phyloP scores from a whole-genome alignment of 1,140 invertebrate species.

The Lamellibrachia luymesi region DNA sequence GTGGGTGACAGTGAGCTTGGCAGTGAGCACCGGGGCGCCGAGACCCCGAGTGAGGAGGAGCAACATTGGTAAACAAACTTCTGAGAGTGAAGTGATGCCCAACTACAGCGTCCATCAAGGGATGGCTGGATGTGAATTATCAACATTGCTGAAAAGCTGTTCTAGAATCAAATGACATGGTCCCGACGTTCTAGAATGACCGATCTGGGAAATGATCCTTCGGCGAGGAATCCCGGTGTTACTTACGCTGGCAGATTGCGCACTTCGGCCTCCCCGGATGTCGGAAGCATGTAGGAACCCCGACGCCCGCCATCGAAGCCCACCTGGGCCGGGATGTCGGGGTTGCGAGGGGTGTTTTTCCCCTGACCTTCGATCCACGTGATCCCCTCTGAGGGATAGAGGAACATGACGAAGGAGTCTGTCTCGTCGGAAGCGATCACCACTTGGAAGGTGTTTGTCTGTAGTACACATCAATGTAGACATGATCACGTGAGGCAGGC shows the following conservation, averaged over 20 bases:
- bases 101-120: no score
- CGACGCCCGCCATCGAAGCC: conserved; percentile 79
- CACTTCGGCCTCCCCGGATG: conserved; percentile 85
- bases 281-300: conserved; percentile 67
- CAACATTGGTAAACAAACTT: no score
- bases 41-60: no score
- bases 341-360: conserved; percentile 64
- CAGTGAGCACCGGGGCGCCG: no score
- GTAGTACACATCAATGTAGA: background rate
- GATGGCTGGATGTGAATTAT: no score
- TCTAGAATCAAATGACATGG: no score
- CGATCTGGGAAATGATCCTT: no score
- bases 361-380: conserved; percentile 82
- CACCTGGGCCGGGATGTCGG: conserved; percentile 84
- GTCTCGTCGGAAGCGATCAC: conserved; percentile 78
- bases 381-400: conserved; percentile 83
- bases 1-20: no score
- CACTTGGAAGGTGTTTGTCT: conserved; percentile 80
- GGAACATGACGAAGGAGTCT: conserved; percentile 78
- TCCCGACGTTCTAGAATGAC: no score
- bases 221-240: background rate
- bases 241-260: conserved; percentile 70
- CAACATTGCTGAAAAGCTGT: no score
- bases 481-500: no score
- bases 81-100: no score